Evolutionary conservation across 2,797 vertebrate species (phyloP), one percentile per base, ranked within the genome.

Genomic region (Phrynocephalus guinanensis): DNA sequence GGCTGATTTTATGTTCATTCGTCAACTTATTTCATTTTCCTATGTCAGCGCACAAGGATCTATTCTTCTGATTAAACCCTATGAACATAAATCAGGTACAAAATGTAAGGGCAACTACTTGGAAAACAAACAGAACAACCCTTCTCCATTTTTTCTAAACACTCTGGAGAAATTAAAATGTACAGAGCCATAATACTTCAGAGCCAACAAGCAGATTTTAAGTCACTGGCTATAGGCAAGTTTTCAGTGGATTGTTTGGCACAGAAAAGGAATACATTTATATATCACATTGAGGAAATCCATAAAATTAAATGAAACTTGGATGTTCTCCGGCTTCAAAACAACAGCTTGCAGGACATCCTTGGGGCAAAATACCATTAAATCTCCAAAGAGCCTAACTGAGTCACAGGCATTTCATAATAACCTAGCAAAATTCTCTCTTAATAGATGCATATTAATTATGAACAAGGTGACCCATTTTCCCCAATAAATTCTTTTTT

Each of bases 311-410:
- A 88, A 24, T 67, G 15, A 66, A 85, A 80, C 87, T 52, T 88
- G 87, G 77, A 88, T 44, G 68, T 70, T 73, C 26, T 84, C 77
- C 77, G 85, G 56, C 70, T 67, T 86, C 85, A 86, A n/a, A 86
- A 81, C n/a, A 86, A 81, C 52, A 66, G 78, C 85, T 81, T 81
- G 70, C 18, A 18, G 70, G 85, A 86, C 81, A 81, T 73, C 78
- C 78, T 81, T 81, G 33, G 26, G 15, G 2, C 6, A 16, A 63
- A 73, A 63, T 73, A 30, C 33, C 10, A 66, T 33, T 73, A 81
- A 81, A 63, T 18, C 68, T 26, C 28, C 78, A 81, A 80, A 72
- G 30, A 72, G 8, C 67, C 50, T 68, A 60, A 80, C 63, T 81
- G 70, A 86, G 78, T 81, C 68, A 81, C 28, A 79, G 63, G 38